Evolutionary conservation across 1,140 invertebrate species (phyloP).

Genomic region (Ditylenchus dipsaci): DNA sequence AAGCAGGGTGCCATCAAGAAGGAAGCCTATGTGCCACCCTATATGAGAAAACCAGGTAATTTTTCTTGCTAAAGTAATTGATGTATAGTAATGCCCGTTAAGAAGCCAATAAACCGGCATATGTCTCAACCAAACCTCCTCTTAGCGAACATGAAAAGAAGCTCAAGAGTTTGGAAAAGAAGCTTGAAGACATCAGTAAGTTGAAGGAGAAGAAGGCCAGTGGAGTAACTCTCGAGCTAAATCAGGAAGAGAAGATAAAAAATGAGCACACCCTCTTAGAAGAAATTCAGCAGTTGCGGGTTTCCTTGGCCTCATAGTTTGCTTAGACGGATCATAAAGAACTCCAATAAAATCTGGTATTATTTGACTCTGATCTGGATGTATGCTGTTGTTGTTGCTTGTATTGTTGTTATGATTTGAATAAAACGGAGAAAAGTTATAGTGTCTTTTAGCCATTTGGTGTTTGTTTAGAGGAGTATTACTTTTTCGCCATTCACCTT

Average conservation of each 20-base stretch:
- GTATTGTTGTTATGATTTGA: no score
- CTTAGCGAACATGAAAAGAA: slow-evolving; percentile 48
- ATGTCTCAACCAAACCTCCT: slow-evolving; percentile 8
- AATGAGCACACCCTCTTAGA: slow-evolving; percentile 19
- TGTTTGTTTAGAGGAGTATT: no score
- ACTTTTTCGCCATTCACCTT: no score
- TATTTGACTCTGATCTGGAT: no score
- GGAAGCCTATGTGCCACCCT: slow-evolving; percentile 50
- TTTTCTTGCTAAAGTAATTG: not conserved
- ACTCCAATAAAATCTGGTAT: no score
- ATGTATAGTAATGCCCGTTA: not conserved
- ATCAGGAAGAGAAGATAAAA: slow-evolving; percentile 52
- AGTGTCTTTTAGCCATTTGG: no score
- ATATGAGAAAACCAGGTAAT: slow-evolving; percentile 41
- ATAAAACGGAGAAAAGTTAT: no score
- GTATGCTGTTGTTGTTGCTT: no score
- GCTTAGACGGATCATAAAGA: no score
- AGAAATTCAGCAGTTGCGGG: slow-evolving; percentile 10
- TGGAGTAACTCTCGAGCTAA: slow-evolving; percentile 46
- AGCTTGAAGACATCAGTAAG: slow-evolving; percentile 47
- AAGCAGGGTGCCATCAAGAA: slow-evolving; percentile 39
- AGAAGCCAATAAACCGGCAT: not conserved
- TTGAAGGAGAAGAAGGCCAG: slow-evolving; percentile 32
- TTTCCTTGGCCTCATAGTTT: no score
- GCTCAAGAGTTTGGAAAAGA: slow-evolving; percentile 45